A percentile compares a stretch with the other conserved stretches of the same genome.
phyloP scores from a whole-genome alignment of 2,113 vertebrate genomes.

The Psammodynastes pulverulentus region DNA sequence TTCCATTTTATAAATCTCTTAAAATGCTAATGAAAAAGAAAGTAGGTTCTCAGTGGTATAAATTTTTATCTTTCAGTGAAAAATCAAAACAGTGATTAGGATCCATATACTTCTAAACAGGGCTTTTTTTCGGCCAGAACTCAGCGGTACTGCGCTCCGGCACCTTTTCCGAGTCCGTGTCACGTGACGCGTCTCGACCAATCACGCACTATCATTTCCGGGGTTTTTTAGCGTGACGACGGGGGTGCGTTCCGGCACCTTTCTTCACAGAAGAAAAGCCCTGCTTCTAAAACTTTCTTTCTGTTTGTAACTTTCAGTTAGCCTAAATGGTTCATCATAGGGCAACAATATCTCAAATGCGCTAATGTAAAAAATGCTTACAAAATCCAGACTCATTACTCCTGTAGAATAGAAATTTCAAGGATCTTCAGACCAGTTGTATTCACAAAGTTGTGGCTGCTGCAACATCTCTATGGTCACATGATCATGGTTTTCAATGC shows the following conservation, averaged over 20 bases:
- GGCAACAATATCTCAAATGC: neutral
- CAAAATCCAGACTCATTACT: neutral
- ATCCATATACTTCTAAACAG: neutral
- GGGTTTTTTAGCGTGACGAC: no score
- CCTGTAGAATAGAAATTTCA: neutral
- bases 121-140: no score
- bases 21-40: slow-evolving; percentile 55
- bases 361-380: neutral
- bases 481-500: neutral
- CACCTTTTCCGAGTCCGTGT: no score
- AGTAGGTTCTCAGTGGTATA: slow-evolving; percentile 1
- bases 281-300: neutral
- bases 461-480: neutral
- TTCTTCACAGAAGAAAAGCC: no score
- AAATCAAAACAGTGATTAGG: neutral
- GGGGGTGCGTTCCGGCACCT: no score
- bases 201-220: no score
- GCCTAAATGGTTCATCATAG: neutral
- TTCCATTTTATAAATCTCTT: slow-evolving; percentile 58
- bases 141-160: no score
- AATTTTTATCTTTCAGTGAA: neutral
- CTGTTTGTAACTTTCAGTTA: neutral
- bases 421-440: neutral
- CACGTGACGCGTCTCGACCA: no score
- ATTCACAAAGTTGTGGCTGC: neutral